phyloP scores from a whole-genome alignment of 2,888 invertebrate species.

The Cephus nigrinus region DNA sequence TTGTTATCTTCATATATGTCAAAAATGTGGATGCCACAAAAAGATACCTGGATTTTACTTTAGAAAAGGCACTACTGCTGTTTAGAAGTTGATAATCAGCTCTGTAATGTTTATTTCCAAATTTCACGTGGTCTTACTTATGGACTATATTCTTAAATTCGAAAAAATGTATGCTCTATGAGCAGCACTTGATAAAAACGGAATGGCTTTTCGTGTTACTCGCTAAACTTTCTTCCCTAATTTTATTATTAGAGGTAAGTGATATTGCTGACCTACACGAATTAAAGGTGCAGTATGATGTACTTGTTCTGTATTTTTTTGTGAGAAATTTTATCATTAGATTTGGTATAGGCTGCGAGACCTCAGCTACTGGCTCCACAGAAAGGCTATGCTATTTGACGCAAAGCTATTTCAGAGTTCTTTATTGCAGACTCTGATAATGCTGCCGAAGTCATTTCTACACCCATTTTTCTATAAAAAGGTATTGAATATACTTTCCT shows the following conservation, averaged over 20 bases:
- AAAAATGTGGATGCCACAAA: not conserved
- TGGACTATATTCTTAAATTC: slow-evolving; percentile 20
- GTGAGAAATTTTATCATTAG: not conserved
- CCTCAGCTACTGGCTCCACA: not conserved
- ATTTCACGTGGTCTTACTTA: not conserved
- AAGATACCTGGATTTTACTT: not conserved
- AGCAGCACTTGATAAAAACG: slow-evolving; percentile 22
- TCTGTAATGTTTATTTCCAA: slow-evolving; percentile 2
- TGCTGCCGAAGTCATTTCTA: not conserved
- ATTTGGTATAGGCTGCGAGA: not conserved
- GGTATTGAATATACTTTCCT: not conserved
- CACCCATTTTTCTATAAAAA: not conserved
- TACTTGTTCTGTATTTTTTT: not conserved
- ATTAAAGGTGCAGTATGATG: slow-evolving; percentile 5
- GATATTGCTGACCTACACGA: slow-evolving; percentile 17
- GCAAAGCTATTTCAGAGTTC: not conserved
- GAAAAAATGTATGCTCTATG: slow-evolving; percentile 29
- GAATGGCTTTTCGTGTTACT: slow-evolving; percentile 20
- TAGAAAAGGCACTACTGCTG: no score
- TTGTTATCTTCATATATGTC: not conserved
- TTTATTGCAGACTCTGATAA: not conserved
- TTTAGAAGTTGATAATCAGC: not conserved
- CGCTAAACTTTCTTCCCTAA: slow-evolving; percentile 17
- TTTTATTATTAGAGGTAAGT: slow-evolving; percentile 14
- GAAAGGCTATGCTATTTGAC: not conserved